Conservation (phyloP, 2,888 invertebrate genomes). For the Brachylomia viminalis region DNA sequence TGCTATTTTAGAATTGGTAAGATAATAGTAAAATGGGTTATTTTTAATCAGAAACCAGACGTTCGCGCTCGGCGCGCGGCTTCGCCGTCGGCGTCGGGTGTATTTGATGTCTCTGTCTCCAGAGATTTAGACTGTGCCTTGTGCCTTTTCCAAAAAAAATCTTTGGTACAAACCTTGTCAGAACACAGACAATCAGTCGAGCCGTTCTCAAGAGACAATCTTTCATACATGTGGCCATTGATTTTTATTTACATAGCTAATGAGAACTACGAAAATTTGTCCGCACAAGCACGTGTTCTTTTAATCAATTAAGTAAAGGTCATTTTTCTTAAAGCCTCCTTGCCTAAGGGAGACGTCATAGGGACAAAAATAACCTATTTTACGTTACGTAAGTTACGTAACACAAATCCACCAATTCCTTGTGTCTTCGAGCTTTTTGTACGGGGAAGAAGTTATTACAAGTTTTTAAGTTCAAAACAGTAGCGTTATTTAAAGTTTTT, state of each 20-base stretch:
- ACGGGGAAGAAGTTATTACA: background rate
- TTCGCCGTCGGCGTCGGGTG: too few species aligned
- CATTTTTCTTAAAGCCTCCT: background rate
- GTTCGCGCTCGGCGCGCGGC: too few species aligned
- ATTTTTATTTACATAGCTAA: background rate
- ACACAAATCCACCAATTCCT: background rate
- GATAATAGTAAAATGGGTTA: background rate
- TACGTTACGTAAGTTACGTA: too few species aligned
- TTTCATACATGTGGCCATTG: background rate
- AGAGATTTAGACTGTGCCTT: too few species aligned
- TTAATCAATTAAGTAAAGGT: background rate
- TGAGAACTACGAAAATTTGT: background rate
- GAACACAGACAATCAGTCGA: background rate
- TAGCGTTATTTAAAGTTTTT: constrained; percentile 6
- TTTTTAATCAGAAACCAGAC: background rate
- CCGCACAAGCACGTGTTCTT: background rate
- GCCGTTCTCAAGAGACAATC: background rate
- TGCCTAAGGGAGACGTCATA: background rate
- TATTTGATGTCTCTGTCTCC: too few species aligned
- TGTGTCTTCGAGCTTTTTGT: background rate
- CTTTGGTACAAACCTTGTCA: background rate
- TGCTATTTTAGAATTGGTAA: background rate
- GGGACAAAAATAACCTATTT: background rate
- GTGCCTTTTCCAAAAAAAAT: background rate
- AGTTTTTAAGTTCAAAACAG: constrained; percentile 26